These are phyloP conservation scores for Eulemur macaco DNA, from an alignment of 2,113 vertebrate species.

Conservation along the genomic window DNA sequence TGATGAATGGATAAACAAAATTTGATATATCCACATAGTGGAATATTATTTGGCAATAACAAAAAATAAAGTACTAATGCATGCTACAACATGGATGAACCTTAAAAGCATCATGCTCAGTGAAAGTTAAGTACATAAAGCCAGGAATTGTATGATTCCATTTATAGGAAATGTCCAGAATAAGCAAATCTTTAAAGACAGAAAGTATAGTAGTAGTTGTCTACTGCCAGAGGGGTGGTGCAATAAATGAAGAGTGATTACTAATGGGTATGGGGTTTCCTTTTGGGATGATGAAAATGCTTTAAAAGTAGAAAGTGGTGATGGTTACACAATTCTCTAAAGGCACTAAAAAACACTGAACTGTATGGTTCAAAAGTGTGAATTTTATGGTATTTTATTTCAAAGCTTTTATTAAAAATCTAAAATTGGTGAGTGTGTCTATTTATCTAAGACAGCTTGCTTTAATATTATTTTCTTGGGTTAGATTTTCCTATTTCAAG, in stretches of 20 bases:
- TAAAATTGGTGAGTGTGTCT: background rate
- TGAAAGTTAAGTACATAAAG: background rate
- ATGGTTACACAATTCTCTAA: background rate
- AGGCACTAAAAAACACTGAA: background rate
- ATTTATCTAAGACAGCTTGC: background rate
- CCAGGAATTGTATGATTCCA: background rate
- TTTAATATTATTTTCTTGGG: background rate
- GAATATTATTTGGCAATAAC: background rate
- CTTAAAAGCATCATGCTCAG: background rate
- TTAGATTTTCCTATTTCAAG: background rate
- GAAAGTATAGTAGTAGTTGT: background rate
- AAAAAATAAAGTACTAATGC: background rate
- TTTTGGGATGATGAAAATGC: background rate
- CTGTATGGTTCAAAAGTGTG: background rate
- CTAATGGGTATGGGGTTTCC: background rate
- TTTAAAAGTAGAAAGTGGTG: background rate
- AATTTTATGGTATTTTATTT: background rate
- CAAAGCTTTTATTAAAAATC: background rate
- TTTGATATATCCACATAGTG: background rate
- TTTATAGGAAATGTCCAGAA: background rate
- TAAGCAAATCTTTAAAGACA: background rate
- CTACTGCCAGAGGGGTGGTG: background rate
- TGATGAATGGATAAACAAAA: background rate
- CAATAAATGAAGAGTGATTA: background rate
- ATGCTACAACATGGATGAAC: background rate